phyloP scores from a whole-genome alignment of 1,140 invertebrate species.

The Caenorhabditis elegans region DNA sequence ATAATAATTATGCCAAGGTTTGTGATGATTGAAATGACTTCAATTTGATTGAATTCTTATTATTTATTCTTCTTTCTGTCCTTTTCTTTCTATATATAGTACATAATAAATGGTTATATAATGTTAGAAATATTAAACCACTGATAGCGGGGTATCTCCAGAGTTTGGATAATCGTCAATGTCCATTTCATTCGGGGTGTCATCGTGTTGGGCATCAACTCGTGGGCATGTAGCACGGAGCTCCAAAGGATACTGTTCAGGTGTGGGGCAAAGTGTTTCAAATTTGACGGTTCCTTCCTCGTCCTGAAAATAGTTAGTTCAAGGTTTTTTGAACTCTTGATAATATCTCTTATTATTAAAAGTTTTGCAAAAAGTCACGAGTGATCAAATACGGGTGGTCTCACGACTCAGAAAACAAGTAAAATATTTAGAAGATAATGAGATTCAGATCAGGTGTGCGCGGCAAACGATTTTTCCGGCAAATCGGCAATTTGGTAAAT shows the following conservation, averaged over 20 bases:
- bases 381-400: no score
- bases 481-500: no score
- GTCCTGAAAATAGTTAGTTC: slow-evolving; percentile 30
- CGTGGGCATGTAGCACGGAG: neutral
- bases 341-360: neutral
- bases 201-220: neutral
- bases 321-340: neutral
- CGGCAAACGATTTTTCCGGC: no score
- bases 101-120: neutral
- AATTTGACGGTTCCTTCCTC: slow-evolving; percentile 43
- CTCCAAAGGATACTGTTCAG: neutral
- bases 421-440: no score
- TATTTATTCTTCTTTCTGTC: neutral
- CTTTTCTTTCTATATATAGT: neutral
- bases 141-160: neutral
- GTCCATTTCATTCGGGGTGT: neutral
- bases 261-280: slow-evolving; percentile 12
- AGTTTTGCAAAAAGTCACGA: no score
- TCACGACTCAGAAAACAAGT: neutral
- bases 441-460: no score
- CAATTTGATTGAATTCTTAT: neutral
- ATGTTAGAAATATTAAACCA: neutral
- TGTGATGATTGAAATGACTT: neutral
- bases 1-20: neutral
- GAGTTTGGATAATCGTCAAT: neutral